Base-by-base conservation (phyloP, 2,797 vertebrate species). In the Aplochiton taeniatus region DNA sequence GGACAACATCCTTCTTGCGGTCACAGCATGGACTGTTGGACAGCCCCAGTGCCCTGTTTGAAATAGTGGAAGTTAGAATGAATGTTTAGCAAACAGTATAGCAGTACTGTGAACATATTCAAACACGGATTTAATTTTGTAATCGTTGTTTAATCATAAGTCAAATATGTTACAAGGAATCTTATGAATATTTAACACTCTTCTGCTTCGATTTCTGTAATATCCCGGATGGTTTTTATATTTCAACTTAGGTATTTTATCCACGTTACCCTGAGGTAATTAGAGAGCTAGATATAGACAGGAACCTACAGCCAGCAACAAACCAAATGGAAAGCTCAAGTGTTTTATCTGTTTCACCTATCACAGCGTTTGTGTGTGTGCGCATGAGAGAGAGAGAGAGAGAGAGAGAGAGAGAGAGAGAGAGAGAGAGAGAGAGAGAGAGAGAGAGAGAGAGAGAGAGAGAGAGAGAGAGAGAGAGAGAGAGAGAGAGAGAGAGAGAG, bases 381-480 rank as follows among this genome's bases (percentile, higher is more conserved):
- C 12, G 48, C 12, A 5, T 50, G 48, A 13, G 48, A 50, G 44
- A 52, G 17, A 48, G 69, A 71, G 63, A 81, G 75, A 4, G 56
- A 20, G 72, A 73, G 74, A 62, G 58, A 61, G 42, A 69, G 69
- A 85, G 85, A 87, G 82, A 77, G 65, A 77, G 76, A 45, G 72
- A 54, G 63, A 72, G 85, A 77, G 14, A 46, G 69, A 85, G 70
- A 71, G 76, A 84, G 68, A 31, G 31, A 31, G n/a, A 16, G 18
- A 16, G 4, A 53, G 10, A 9, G 51, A 10, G n/a, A 53, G 16
- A 53, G 51, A 53, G 51, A 53, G 51, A n/a, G 1, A 50, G 0
- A 50, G 19, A 6, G 4, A 19, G 18, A 43, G n/a, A 9, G 13
- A 57, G 41, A 57, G 31, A n/a, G 7, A 42, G 55, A 57, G 11